These are phyloP conservation scores for Carcharodon carcharias DNA, from an alignment of 2,797 vertebrate species.

Conservation along the genomic window DNA sequence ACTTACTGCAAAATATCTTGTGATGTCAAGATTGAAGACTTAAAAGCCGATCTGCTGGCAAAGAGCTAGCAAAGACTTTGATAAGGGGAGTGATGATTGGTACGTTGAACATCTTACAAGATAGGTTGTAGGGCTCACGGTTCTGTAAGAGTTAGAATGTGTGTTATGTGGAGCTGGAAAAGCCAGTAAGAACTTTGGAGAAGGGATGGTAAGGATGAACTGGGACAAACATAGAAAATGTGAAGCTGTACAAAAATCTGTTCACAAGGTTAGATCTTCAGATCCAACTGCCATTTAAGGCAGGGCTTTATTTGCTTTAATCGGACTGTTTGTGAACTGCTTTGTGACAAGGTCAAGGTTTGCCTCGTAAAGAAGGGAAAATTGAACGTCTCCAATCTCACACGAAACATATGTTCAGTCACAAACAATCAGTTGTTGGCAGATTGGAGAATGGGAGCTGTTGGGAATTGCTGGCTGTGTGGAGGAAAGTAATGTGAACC, in stretches of 20 bases:
- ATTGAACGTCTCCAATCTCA: not conserved
- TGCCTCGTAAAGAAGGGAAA: not conserved
- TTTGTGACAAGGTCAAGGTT: not conserved
- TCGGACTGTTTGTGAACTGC: not conserved
- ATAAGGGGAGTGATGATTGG: not conserved
- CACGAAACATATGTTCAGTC: slow-evolving; percentile 21
- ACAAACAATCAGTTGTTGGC: slow-evolving; percentile 10
- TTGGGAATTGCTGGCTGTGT: slow-evolving; percentile 12
- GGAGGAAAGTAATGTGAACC: slow-evolving; percentile 23
- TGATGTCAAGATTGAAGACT: not conserved
- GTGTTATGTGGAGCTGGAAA: not conserved
- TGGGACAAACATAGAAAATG: not conserved
- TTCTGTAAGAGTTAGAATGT: not conserved
- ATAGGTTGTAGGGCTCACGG: not conserved
- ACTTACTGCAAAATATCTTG: not conserved
- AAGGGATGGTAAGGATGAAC: not conserved
- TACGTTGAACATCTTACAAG: not conserved
- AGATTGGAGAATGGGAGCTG: slow-evolving; percentile 14
- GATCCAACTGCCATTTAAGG: not conserved
- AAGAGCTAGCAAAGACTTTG: not conserved
- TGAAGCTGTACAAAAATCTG: not conserved
- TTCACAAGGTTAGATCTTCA: not conserved
- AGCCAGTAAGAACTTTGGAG: not conserved
- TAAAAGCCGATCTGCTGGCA: not conserved
- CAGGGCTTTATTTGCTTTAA: not conserved